Percentiles rank a stretch among this genome's conserved stretches.
Evolutionary conservation across 2,888 invertebrate genomes (phyloP).

Genomic region (Leptopilina syphax): DNA sequence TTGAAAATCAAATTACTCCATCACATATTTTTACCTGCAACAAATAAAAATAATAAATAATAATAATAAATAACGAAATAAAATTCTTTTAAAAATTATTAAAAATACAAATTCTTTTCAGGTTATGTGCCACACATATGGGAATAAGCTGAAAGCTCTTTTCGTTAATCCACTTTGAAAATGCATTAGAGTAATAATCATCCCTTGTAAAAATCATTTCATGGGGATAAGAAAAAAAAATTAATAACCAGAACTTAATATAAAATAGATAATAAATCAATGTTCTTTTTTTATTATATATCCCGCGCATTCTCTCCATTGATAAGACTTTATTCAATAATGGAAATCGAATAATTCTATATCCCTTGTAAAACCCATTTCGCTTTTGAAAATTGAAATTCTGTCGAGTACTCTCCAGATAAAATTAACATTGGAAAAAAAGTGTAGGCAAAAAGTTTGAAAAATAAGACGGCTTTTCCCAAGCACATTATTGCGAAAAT

Average conservation of each 20-base stretch:
- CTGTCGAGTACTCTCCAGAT: conserved; percentile 6
- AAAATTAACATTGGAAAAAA: conserved; percentile 23
- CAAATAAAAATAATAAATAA: no score
- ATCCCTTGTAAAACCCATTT: conserved; percentile 6
- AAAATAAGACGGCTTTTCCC: conserved; percentile 6
- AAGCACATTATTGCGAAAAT: conserved; percentile 4
- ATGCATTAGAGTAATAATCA: conserved; percentile 18
- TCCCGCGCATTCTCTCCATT: neutral
- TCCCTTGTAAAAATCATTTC: neutral
- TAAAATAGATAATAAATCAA: conserved; percentile 14
- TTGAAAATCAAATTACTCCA: no score
- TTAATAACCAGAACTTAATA: neutral
- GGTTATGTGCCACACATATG: no score
- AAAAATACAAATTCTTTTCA: no score
- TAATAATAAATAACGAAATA: no score
- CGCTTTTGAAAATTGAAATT: conserved; percentile 20
- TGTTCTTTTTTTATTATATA: neutral
- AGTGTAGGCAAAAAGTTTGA: conserved; percentile 1
- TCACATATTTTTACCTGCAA: no score
- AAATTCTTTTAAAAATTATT: no score
- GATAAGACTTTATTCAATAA: conserved; percentile 13
- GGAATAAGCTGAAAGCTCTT: conserved; percentile 1
- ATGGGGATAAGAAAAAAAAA: neutral
- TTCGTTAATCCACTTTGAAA: neutral
- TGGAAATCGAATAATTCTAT: conserved; percentile 21